Evolutionary conservation across 2,113 vertebrate species (phyloP), one percentile per base, ranked within the genome.

Genomic region (Salvelinus sp.): DNA sequence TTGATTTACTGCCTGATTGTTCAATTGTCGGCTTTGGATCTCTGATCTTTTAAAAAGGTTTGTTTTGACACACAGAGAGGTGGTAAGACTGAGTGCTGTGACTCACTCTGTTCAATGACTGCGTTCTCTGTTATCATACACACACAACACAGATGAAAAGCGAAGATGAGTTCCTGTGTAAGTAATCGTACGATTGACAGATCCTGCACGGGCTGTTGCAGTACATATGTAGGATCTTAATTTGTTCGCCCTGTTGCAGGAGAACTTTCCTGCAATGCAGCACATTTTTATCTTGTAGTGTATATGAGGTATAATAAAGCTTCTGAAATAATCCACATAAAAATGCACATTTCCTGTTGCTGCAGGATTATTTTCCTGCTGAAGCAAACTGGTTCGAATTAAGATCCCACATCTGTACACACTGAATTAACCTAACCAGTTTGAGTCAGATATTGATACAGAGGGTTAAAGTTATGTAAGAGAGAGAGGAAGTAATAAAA

Each of bases 1-100:
- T 85, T 92, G 90, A 92, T 89, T 84, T 74, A 86, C 78, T 83
- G 65, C 78, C 82, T 73, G 12, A 54, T 54, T 60, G 79, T 44
- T 13, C 60, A 48, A 80, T 86, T 86, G 85, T 89, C 80, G 57
- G 81, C 72, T 48, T 38, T 54, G 0, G 58, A 76, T 58, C 83
- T 88, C 0, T 87, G 85, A 92, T 91, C 88, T 88, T 82, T 88
- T 88, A 84, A 83, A 89, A 74, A 88, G 76, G 80, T 84, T 85
- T 78, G 77, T 86, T 90, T 83, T 80, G 58, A 62, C 73, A 63
- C 74, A 63, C 71, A 48, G 38, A 78, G 69, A 80, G 72, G 73
- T 76, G 58, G 78, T 82, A 79, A 64, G 76, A 50, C 50, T 28
- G 10, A 20, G 58, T 72, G 33, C 57, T 12, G n/a, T 76, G 74